Evolutionary conservation across 2,888 invertebrate genomes (phyloP), one percentile per base, ranked within the genome.

Genomic region (Deilephila porcellus): DNA sequence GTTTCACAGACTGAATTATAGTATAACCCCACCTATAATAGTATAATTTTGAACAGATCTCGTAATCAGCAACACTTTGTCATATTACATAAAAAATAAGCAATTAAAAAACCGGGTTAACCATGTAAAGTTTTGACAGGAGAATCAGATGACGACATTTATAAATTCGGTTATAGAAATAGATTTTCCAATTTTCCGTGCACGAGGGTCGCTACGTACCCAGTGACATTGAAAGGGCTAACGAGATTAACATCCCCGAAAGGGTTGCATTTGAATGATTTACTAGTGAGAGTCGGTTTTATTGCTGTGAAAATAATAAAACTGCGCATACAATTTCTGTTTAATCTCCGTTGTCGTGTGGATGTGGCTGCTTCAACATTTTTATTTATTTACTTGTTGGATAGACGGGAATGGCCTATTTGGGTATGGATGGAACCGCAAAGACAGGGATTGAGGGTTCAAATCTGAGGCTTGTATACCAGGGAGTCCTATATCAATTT

Each of bases 201-300:
- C 71, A 60, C 45, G 25, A 71, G 71, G 71, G 71, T 60, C 71
- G 60, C 37, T 25, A 52, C 52, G 60, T 60, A 71, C 37, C 60
- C 17, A 60, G 60, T 60, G 71, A 60, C 71, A 71, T 60, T 71
- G 71, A 71, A 71, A 71, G 71, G 71, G 71, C 45, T 71, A 60
- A 71, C 71, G 45, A 60, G 71, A 71, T 71, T 71, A 60, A 71
- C 60, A 71, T 71, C 71, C 45, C 60, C 60, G 71, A 71, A 60
- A 71, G 71, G 71, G 71, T 60, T 71, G 37, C 45, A 60, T 71
- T 71, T 71, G 67, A 67, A 67, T 67, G 67, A 67, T 67, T 67
- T 67, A 67, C 67, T 52, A 67, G 67, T 67, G 52, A 67, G 67
- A 67, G 67, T 25, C 25, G 52, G 67, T 67, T 67, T 67, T 67